Evolutionary conservation across 2,113 vertebrate species (phyloP).

Genomic region (Cebidichthys violaceus): DNA sequence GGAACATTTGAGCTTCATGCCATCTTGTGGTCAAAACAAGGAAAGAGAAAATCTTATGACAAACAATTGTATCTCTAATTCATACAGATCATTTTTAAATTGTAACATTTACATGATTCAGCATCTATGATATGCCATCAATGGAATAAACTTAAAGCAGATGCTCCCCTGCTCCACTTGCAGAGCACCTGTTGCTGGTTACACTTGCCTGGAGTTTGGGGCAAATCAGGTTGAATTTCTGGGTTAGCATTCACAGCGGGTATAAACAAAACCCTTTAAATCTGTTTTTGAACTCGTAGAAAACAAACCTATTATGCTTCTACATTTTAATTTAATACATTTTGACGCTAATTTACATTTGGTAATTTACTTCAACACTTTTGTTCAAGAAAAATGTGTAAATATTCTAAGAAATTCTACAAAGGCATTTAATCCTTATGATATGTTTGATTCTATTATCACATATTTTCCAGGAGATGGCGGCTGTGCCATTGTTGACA

Average conservation of each 20-base stretch:
- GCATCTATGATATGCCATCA: background rate
- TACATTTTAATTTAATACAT: background rate
- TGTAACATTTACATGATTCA: background rate
- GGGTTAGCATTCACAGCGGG: background rate
- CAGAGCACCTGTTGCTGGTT: background rate
- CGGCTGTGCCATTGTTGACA: conserved; percentile 13
- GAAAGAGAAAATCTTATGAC: background rate
- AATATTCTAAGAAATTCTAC: background rate
- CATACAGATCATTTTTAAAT: background rate
- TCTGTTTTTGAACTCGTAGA: background rate
- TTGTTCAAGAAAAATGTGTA: too few species aligned
- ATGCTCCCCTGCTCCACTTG: background rate
- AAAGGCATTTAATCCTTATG: background rate
- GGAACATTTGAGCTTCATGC: conserved; percentile 31
- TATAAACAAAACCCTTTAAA: background rate
- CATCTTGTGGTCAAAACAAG: conserved; percentile 60
- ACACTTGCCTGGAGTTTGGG: background rate
- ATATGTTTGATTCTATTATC: background rate
- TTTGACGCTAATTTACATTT: background rate
- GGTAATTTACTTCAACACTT: background rate
- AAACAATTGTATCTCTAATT: background rate
- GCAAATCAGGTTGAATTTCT: background rate
- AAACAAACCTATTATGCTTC: background rate
- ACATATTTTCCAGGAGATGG: conserved; percentile 56
- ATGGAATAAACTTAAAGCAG: background rate